Percentiles rank a stretch among this genome's conserved stretches.
These are phyloP conservation scores for Ginglymostoma cirratum DNA, from an alignment of 2,113 vertebrate genomes.

Conservation along the genomic window DNA sequence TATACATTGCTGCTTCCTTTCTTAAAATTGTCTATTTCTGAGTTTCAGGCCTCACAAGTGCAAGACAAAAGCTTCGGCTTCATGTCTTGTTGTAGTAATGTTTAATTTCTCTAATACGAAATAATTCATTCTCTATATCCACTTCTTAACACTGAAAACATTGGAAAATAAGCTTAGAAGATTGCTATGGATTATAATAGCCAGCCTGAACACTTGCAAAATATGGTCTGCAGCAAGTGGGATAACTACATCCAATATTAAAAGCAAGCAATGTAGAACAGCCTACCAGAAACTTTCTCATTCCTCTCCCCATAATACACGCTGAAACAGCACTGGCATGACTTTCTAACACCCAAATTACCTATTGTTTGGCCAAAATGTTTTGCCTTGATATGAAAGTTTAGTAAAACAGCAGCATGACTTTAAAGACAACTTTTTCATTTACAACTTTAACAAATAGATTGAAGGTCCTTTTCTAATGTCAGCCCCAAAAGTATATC, in stretches of 20 bases:
- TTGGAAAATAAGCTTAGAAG: slow-evolving; percentile 1
- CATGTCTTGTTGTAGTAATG: too few relatives aligned
- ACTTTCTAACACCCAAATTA: not conserved
- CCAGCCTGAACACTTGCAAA: not conserved
- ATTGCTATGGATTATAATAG: not conserved
- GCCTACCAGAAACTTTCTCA: not conserved
- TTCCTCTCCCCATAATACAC: not conserved
- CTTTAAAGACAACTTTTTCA: not conserved
- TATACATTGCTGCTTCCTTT: too few relatives aligned
- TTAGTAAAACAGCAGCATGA: not conserved
- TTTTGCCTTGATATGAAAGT: not conserved
- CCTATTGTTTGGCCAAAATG: not conserved
- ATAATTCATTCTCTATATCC: too few relatives aligned
- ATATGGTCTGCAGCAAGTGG: not conserved
- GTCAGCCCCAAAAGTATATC: not conserved
- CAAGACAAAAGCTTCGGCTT: too few relatives aligned
- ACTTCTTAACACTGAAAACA: not conserved
- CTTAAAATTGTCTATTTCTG: too few relatives aligned
- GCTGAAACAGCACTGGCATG: not conserved
- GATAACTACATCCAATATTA: not conserved
- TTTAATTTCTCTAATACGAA: too few relatives aligned
- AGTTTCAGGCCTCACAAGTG: too few relatives aligned
- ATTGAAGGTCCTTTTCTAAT: not conserved
- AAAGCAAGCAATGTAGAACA: not conserved
- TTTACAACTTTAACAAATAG: not conserved